Base-by-base conservation (phyloP, 2,797 vertebrate species). In the Parotocinclus haroldoi region DNA sequence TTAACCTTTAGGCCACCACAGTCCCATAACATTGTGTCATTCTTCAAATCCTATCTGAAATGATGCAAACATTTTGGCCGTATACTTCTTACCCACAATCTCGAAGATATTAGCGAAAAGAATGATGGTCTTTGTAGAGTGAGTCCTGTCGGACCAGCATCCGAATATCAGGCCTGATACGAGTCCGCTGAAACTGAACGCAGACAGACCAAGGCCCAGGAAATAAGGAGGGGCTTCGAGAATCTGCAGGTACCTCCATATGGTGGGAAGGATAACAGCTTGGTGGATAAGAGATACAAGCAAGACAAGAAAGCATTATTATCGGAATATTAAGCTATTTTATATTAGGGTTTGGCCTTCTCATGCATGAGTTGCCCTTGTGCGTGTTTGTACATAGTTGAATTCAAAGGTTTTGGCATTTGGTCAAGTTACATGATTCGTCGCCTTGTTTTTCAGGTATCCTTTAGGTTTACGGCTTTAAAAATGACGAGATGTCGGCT, bases 251-350 rank as follows among this genome's bases (percentile, higher is more conserved):
- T 93, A 94, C 18, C 74, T 85, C 92, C 92, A 93, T 82, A 94
- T 91, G 44, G 92, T 93, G 0, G 92, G 92, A 10, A 94, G 83
- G 74, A 94, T 92, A 69, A 94, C 92, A 14, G 91, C 92, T 93
- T 76, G 16, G 38, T 19, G 46, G 52, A 10, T 27, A 27, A 27
- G 27, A 27, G 27, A 27, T 27, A 27, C 27, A 27, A n/a, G 27
- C 17, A 11, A 44, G 37, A 61, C 49, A 49, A 9, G 57, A 38
- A 58, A 37, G 1, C 12, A 49, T 45, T 46, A 27, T 45, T 19
- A 60, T 56, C 54, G 14, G 50, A 55, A 48, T 50, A 46, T 46
- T 12, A n/a, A 46, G 2, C 27, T 5, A 27, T 27, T 27, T 2
- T 27, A 5, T 27, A 2, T 27, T 27, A 2, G 27, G 27, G 27